Base-by-base conservation (phyloP, 2,113 vertebrate species). In the Symphodus melops region DNA sequence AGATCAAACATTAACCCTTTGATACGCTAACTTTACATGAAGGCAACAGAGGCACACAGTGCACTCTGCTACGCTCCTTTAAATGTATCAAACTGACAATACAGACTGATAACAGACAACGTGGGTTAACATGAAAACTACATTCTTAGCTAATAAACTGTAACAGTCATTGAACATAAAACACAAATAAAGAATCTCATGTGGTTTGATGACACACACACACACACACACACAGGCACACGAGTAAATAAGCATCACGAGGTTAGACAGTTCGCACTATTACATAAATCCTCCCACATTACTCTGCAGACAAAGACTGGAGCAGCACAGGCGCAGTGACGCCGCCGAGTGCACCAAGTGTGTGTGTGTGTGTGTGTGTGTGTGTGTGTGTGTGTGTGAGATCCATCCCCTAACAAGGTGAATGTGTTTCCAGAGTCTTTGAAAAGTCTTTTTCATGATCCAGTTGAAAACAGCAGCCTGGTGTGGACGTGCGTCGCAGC, bases 201-300 rank as follows among this genome's bases (percentile, higher is more conserved):
- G 33, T 54, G 12, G 60, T 71, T 80, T 81, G 53, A 9, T 53
- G 71, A 72, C 21, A 64, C 56, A 52, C 23, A 75, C 51, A 21
- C 51, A 52, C 20, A 7, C 16, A 53, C n/a, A 25, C 52, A 54
- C 12, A 21, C 16, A 54, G 25, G 68, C 68, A 66, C 57, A 57
- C 20, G 72, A 58, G 9, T 13, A 21, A 48, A 62, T 25, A 73
- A 33, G 49, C 49, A 65, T 73, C 77, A 77, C 49, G 55, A 81
- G 59, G 65, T 73, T 73, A 78, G 64, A 76, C 75, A 73, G 71
- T 66, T 57, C 66, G 44, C 67, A 52, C 55, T 21, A 16, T 86
- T 86, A 71, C 71, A 79, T 87, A 89, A 89, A 76, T 13, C 79
- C 74, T 65, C 82, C 77, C 68, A 81, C 84, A 72, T 64, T 56